A percentile compares a stretch with the other conserved stretches of the same genome.
Evolutionary conservation across 2,888 invertebrate genomes (phyloP).

Genomic region (Hirtodrosophila duncani): DNA sequence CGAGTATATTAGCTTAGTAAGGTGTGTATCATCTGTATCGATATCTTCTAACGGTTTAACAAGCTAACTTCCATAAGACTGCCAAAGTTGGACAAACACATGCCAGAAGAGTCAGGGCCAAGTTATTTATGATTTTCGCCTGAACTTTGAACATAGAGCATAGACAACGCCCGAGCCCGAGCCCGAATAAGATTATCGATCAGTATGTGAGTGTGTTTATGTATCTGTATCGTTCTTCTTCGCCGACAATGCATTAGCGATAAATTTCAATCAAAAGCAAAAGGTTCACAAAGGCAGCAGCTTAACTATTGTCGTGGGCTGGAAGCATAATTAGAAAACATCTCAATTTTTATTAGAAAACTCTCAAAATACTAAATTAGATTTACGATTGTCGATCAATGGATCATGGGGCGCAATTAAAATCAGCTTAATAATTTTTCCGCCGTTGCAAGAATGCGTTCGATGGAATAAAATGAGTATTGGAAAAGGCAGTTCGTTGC

Average conservation of each 20-base stretch:
- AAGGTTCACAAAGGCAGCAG: conserved; percentile 24
- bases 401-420: conserved; percentile 65
- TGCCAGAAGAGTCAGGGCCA: conserved; percentile 28
- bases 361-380: conserved; percentile 65
- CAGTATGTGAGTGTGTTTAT: too few relatives aligned
- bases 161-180: conserved; percentile 24
- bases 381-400: conserved; percentile 73
- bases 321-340: conserved; percentile 61
- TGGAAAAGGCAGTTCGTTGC: conserved; percentile 12
- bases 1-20: too few relatives aligned
- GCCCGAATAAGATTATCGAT: conserved; percentile 32
- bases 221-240: too few relatives aligned
- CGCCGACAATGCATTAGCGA: conserved; percentile 40
- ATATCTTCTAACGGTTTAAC: conserved; percentile 50
- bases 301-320: conserved; percentile 39
- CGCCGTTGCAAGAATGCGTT: conserved; percentile 4
- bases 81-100: conserved; percentile 54
- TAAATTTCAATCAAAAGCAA: conserved; percentile 58
- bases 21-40: too few relatives aligned
- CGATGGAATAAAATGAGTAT: too few relatives aligned
- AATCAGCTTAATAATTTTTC: conserved; percentile 70
- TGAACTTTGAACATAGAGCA: not conserved
- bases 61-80: conserved; percentile 45
- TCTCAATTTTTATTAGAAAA: conserved; percentile 27
- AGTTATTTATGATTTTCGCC: conserved; percentile 25